Evolutionary conservation across 2,888 invertebrate genomes (phyloP).

Genomic region (Anthoptus insignis): DNA sequence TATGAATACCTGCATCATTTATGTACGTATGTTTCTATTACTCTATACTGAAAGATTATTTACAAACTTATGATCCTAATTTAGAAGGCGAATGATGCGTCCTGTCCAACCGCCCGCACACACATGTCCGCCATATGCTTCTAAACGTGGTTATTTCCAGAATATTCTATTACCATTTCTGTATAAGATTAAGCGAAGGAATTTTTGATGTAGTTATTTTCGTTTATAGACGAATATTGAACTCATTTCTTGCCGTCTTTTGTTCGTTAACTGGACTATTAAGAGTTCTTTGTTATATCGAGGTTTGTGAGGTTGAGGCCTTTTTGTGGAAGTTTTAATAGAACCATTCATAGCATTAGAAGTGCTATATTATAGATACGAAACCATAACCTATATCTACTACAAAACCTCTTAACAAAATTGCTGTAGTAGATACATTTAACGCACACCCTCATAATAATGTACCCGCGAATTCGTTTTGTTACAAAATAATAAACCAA

Average conservation of each 20-base stretch:
- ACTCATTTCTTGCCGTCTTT: conserved; percentile 23
- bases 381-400: no score
- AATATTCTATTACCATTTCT: conserved; percentile 31
- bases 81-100: conserved; percentile 21
- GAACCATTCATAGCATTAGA: neutral
- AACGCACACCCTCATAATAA: no score
- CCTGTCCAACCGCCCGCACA: conserved; percentile 16
- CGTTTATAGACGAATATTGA: conserved; percentile 25
- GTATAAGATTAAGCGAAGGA: conserved; percentile 19
- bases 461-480: no score
- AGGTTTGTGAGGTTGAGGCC: conserved; percentile 4
- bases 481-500: no score
- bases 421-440: no score
- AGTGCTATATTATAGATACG: no score
- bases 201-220: conserved; percentile 34
- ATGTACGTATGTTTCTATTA: neutral
- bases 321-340: conserved; percentile 7
- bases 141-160: conserved; percentile 25
- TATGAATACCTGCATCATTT: no score
- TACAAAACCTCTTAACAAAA: no score
- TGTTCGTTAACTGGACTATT: conserved; percentile 24
- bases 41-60: neutral
- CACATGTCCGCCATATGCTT: conserved; percentile 30
- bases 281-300: conserved; percentile 16
- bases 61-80: conserved; percentile 7